Evolutionary conservation across 2,113 vertebrate species (phyloP), one percentile per base, ranked within the genome.

Genomic region (Aspidoscelis tigris): DNA sequence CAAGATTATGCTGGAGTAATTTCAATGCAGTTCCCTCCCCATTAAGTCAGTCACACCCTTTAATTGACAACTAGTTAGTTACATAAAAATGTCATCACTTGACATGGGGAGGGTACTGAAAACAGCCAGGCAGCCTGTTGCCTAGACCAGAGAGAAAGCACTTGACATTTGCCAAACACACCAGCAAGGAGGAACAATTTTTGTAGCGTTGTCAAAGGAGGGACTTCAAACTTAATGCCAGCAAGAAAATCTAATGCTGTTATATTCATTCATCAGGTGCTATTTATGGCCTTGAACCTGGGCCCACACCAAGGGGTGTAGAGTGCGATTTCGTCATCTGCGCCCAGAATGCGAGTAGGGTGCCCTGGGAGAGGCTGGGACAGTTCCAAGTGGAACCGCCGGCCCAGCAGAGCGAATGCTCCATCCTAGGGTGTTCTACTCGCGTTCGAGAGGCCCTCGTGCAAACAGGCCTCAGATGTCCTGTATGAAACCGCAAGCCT

Each of bases 21-120:
- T 47, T 14, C 53, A 84, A 20, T 68, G 47, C 47, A 71, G 79
- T 21, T 53, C 43, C 26, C 33, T 3, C 26, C 21, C 24, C 43
- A n/a, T 43, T 26, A 70, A 14, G 53, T 47, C 20, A 70, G 41
- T 72, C 53, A 72, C 53, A 64, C n/a, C 76, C 68, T 84, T 78
- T 78, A 44, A 61, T n/a, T 44, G 66, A 44, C 18, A 69, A 69
- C 33, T 64, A n/a, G 70, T 70, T 84, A n/a, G 70, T 70, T 84
- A 70, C 43, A 72, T 78, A 61, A 33, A 58, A 71, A 65, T 24
- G 8, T 26, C 68, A 58, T 55, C 33, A n/a, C n/a, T 12, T 58
- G 22, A 5, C 12, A 9, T 58, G 64, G 50, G n/a, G 73, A 33
- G 73, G 21, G 41, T 43, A 21, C 16, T 69, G 66, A 68, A 33